phyloP scores from a whole-genome alignment of 2,113 vertebrate species.

The Clarias macrocephalus region DNA sequence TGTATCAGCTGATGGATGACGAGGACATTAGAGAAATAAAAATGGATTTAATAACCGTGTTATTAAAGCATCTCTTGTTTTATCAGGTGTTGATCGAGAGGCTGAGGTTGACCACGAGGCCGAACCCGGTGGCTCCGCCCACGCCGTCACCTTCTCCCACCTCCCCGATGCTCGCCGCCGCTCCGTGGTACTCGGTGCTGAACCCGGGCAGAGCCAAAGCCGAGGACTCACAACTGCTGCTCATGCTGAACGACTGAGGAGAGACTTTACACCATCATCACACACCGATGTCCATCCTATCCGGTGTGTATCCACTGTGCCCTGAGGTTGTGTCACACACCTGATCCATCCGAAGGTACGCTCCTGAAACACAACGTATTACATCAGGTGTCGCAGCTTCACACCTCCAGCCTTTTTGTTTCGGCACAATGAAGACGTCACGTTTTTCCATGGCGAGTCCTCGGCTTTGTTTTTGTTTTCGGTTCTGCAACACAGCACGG shows the following conservation, averaged over 20 bases:
- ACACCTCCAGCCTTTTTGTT: background rate
- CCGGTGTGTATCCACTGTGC: background rate
- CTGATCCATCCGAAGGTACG: background rate
- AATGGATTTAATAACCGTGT: background rate
- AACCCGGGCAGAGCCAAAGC: slow-evolving; percentile 27
- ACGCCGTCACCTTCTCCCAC: slow-evolving; percentile 45
- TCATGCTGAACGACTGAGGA: slow-evolving; percentile 55
- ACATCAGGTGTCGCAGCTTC: background rate
- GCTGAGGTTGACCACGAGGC: slow-evolving; percentile 51
- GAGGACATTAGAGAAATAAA: background rate
- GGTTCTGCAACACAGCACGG: background rate
- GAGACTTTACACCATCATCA: background rate
- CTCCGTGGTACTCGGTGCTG: slow-evolving; percentile 48
- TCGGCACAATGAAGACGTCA: background rate
- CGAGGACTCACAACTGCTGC: slow-evolving; percentile 50
- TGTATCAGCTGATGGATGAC: background rate
- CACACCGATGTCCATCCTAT: background rate
- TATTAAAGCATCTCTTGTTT: background rate
- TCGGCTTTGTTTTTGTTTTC: background rate
- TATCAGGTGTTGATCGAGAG: slow-evolving; percentile 60
- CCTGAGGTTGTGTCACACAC: background rate
- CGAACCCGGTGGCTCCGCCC: background rate
- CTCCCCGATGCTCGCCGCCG: slow-evolving; percentile 38
- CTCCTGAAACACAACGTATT: background rate
- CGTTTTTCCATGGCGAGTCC: background rate